Base-by-base conservation (phyloP, 2,888 invertebrate genomes). In the Trachelus stipa region DNA sequence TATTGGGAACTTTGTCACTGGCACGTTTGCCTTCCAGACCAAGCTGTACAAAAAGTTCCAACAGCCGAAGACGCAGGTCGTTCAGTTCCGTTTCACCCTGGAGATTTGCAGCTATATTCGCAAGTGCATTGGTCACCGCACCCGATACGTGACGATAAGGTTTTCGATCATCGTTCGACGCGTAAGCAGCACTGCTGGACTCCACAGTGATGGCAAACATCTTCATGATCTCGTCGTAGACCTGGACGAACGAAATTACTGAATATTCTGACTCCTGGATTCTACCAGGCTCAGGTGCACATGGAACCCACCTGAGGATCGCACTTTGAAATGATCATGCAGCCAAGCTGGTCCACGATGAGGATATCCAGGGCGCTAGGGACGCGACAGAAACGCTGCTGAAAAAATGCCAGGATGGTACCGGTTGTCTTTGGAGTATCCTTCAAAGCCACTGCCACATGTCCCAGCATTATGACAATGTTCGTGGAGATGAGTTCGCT, bases 161-260 rank as follows among this genome's bases (percentile, higher is more conserved):
- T 79, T 93, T 93, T 3, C 88, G 86, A 77, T 91, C 89, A 68
- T 91, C 89, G 40, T 93, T 93, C 34, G 94, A 93, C 1, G 94
- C 93, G 84, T 96, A 96, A 0, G 95, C 94, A 1, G 96, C 94
- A 81, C 96, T 96, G 81, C 98, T 97, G 11, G 97, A 97, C 88
- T 98, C 98, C 15, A 98, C 96, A 0, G 98, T 98, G 87, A 99
- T 98, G 0, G 96, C 97, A 92, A 99, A 99, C 97, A 99, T 98
- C 88, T 97, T 95, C 98, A 99, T 98, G 81, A 99, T 98, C 90
- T 98, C 98, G 86, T 98, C 98, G 89, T 98, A 97, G 33, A 95
- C 93, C 85, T 93, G 91, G 37, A 83, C 79, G 37, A n/a, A 37
- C 68, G 75, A 68, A 12, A 34, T 33, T 34, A 68, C 15, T 34